These are phyloP conservation scores for Amblyteles armatorius DNA, from an alignment of 2,888 invertebrate genomes.

Conservation along the genomic window DNA sequence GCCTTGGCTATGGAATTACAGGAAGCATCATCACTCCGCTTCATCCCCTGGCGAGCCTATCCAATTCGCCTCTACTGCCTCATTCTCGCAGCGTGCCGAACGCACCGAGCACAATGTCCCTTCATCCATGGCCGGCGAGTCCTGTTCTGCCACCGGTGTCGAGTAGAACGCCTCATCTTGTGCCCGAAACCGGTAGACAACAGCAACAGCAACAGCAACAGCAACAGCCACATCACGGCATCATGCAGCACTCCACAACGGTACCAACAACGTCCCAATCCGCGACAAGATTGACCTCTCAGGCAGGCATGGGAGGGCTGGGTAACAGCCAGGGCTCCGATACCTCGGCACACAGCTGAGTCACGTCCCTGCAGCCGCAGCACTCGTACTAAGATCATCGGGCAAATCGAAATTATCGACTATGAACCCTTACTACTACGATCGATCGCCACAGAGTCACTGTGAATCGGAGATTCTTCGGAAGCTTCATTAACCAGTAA, in stretches of 20 bases:
- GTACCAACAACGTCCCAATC: constrained; percentile 78
- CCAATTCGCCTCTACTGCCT: constrained; percentile 81
- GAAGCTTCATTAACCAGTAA: background rate
- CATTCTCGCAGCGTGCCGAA: constrained; percentile 87
- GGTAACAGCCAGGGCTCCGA: constrained; percentile 83
- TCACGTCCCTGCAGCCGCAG: constrained; percentile 84
- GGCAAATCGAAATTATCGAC: constrained; percentile 28
- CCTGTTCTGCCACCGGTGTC: constrained; percentile 90
- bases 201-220: constrained; percentile 59
- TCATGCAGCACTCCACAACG: constrained; percentile 65
- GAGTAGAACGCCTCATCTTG: constrained; percentile 90
- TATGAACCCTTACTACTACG: constrained; percentile 6
- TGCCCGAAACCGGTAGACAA: constrained; percentile 87
- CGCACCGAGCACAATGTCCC: constrained; percentile 87
- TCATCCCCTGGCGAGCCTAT: constrained; percentile 79
- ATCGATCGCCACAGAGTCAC: background rate
- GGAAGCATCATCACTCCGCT: constrained; percentile 76
- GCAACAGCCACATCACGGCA: constrained; percentile 62
- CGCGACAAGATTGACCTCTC: constrained; percentile 79
- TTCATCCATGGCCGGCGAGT: constrained; percentile 92
- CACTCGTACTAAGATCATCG: constrained; percentile 80
- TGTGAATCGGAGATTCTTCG: constrained; percentile 2
- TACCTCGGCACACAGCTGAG: constrained; percentile 83
- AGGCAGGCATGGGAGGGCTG: constrained; percentile 81
- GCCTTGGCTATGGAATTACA: constrained; percentile 74